phyloP scores from a whole-genome alignment of 53 echinoderm and acorn worm species.

The Pentamera pediparva region DNA sequence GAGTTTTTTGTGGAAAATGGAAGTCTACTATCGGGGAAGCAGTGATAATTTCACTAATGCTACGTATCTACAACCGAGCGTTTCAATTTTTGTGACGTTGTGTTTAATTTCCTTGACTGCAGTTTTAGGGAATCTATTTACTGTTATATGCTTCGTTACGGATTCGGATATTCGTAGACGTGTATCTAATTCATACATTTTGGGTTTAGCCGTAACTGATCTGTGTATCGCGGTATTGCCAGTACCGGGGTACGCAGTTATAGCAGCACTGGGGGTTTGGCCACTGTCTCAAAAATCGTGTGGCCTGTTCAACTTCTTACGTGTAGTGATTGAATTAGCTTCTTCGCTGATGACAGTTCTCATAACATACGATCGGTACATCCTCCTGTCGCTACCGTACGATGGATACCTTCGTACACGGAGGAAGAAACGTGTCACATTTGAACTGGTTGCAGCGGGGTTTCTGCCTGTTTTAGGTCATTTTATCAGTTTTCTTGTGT shows the following conservation, averaged over 20 bases:
- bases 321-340: conserved; percentile 50
- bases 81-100: not conserved
- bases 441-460: conserved; percentile 38
- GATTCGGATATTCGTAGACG: conserved; percentile 7
- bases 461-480: conserved; percentile 41
- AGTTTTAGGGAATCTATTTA: conserved; percentile 39
- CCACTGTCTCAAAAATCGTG: conserved; percentile 33
- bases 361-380: conserved; percentile 46
- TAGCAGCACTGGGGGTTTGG: conserved; percentile 41
- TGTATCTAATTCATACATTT: conserved; percentile 40
- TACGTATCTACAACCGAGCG: not conserved
- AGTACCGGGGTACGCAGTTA: conserved; percentile 34
- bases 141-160: conserved; percentile 22
- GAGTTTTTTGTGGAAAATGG: no score
- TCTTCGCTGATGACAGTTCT: conserved; percentile 44
- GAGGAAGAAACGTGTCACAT: conserved; percentile 1
- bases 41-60: no score
- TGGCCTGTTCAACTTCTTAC: conserved; percentile 41
- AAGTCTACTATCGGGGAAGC: no score
- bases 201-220: conserved; percentile 50
- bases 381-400: conserved; percentile 36
- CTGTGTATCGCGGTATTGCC: conserved; percentile 45
- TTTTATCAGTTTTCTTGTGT: conserved; percentile 32
- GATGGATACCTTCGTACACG: conserved; percentile 38
- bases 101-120: conserved; percentile 22